Evolutionary conservation across 2,113 vertebrate genomes (phyloP).

Genomic region (Heterochromis multidens): DNA sequence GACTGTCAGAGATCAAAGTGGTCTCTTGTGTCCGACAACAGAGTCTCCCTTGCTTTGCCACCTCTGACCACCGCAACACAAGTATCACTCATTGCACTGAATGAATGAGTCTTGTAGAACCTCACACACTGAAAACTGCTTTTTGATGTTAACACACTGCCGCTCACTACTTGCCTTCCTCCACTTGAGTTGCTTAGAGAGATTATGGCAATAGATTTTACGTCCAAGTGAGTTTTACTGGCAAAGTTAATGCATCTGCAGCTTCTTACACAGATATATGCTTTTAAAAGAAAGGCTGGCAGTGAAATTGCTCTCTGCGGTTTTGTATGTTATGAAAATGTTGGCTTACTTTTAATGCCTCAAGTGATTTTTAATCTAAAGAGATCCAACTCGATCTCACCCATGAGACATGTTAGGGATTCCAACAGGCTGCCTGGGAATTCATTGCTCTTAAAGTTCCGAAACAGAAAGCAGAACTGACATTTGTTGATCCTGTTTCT

Average conservation of each 20-base stretch:
- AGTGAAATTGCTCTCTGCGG: not conserved
- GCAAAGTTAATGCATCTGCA: conserved; percentile 21
- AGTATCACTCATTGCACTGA: not conserved
- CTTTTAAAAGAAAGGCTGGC: not conserved
- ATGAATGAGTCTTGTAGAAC: not conserved
- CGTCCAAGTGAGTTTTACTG: conserved; percentile 3
- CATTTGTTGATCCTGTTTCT: conserved; percentile 8
- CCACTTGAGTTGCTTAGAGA: not conserved
- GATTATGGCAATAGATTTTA: conserved; percentile 22
- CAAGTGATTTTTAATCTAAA: conserved; percentile 10
- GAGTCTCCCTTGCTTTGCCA: conserved; percentile 15
- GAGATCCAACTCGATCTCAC: conserved; percentile 3
- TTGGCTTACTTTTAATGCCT: conserved; percentile 8
- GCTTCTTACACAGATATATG: not conserved
- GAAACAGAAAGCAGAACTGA: conserved; percentile 2
- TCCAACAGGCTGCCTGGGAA: not conserved
- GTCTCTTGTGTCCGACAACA: conserved; percentile 34
- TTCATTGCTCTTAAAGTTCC: not conserved
- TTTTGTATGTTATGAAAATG: conserved; percentile 15
- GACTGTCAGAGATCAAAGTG: conserved; percentile 66
- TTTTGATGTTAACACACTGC: not conserved
- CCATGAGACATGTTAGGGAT: conserved; percentile 4
- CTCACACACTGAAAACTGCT: not conserved
- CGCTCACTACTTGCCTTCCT: not conserved
- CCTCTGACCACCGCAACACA: conserved; percentile 12